phyloP scores from a whole-genome alignment of 2,113 vertebrate species.

The Plestiodon gilberti region DNA sequence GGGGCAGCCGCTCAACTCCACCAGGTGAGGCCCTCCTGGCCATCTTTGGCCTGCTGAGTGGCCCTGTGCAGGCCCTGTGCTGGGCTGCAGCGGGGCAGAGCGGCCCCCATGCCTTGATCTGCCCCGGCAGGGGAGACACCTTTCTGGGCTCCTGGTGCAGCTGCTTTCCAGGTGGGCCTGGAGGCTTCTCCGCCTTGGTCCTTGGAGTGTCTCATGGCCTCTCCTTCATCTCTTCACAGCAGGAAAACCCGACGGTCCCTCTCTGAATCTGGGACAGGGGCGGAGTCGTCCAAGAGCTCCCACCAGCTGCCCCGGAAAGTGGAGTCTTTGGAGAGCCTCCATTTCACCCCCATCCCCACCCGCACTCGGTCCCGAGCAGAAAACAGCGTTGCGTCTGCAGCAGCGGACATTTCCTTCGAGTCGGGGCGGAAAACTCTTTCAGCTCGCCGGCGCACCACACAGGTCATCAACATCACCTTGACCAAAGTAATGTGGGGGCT shows the following conservation, averaged over 20 bases:
- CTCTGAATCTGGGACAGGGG: constrained; percentile 72
- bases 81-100: not conserved
- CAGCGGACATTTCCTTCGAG: constrained; percentile 69
- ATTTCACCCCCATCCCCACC: constrained; percentile 85
- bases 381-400: constrained; percentile 71
- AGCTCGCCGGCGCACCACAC: constrained; percentile 83
- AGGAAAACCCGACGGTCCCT: constrained; percentile 75
- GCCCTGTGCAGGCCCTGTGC: no score
- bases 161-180: no score
- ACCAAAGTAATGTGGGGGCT: constrained; percentile 78
- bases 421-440: constrained; percentile 78
- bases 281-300: constrained; percentile 70
- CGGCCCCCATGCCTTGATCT: not conserved
- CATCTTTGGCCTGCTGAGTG: not conserved
- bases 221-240: not conserved
- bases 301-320: constrained; percentile 68
- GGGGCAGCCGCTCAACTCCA: constrained; percentile 68
- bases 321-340: constrained; percentile 87
- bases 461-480: constrained; percentile 89
- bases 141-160: no score
- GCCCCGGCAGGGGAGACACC: not conserved
- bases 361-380: constrained; percentile 68
- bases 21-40: constrained; percentile 72
- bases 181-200: no score
- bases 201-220: not conserved